A percentile compares a stretch with the other conserved stretches of the same genome.
Evolutionary conservation across 1,140 invertebrate genomes (phyloP).

Genomic region (Vanessa tameamea): DNA sequence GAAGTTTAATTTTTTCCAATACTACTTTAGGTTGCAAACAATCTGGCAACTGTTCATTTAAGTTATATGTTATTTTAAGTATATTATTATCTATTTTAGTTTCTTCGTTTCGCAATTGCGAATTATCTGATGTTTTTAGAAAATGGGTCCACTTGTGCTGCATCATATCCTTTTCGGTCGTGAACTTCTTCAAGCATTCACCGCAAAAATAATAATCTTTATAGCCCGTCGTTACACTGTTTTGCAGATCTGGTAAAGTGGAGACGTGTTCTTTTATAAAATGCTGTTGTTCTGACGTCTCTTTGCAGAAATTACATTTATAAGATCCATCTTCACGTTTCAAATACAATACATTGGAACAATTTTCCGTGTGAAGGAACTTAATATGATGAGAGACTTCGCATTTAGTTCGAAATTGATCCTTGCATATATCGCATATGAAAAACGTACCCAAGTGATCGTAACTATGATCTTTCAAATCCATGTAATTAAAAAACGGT

Average conservation of each 20-base stretch:
- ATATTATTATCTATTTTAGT: slow-evolving; percentile 12
- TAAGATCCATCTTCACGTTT: slow-evolving; percentile 50
- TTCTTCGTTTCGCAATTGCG: slow-evolving; percentile 35
- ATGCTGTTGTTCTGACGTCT: slow-evolving; percentile 48
- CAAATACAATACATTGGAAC: slow-evolving; percentile 43
- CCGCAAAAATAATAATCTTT: slow-evolving; percentile 68
- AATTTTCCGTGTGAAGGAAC: slow-evolving; percentile 54
- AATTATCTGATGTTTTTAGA: slow-evolving; percentile 45
- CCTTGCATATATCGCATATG: slow-evolving; percentile 70
- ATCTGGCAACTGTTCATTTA: slow-evolving; percentile 49
- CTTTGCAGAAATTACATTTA: slow-evolving; percentile 65
- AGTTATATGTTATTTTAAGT: slow-evolving; percentile 47
- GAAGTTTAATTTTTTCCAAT: slow-evolving; percentile 44
- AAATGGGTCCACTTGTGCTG: slow-evolving; percentile 70
- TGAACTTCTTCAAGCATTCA: slow-evolving; percentile 61
- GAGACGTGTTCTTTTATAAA: slow-evolving; percentile 53
- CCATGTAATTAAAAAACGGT: slow-evolving; percentile 57
- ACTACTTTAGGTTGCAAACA: slow-evolving; percentile 53
- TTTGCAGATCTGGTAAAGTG: slow-evolving; percentile 53
- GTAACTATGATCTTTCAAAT: slow-evolving; percentile 67
- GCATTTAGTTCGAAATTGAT: slow-evolving; percentile 62
- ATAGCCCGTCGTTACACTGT: slow-evolving; percentile 56
- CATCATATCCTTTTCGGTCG: slow-evolving; percentile 57
- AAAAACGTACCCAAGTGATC: slow-evolving; percentile 53
- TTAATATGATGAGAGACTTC: slow-evolving; percentile 59